Percentiles rank a stretch among this genome's conserved stretches.
Evolutionary conservation across 2,113 vertebrate species (phyloP).

Genomic region (Zapus hudsonius): DNA sequence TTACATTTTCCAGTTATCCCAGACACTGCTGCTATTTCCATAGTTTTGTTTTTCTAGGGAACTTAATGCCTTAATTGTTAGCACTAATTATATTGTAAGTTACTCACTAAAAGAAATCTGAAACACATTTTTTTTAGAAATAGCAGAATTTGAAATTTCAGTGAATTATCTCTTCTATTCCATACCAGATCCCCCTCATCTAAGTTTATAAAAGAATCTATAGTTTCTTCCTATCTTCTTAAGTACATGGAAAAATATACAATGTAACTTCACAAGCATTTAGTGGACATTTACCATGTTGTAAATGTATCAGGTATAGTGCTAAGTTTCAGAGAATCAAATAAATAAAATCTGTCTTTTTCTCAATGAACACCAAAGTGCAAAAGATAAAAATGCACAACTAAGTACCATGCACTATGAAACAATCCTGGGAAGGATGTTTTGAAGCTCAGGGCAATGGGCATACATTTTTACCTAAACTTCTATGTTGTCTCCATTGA

Average conservation of each 20-base stretch:
- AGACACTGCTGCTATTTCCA: neutral
- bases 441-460: neutral
- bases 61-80: constrained; percentile 45
- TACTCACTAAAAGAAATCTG: constrained; percentile 54
- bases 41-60: constrained; percentile 50
- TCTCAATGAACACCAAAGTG: neutral
- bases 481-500: constrained; percentile 18
- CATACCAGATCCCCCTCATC: neutral
- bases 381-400: neutral
- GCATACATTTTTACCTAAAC: neutral
- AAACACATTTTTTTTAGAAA: constrained; percentile 45
- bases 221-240: neutral
- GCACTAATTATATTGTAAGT: constrained; percentile 51
- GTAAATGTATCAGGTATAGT: neutral
- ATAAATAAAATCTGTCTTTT: constrained; percentile 12
- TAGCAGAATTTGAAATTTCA: constrained; percentile 18
- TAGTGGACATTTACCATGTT: neutral
- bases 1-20: constrained; percentile 51
- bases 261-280: neutral
- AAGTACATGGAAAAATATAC: neutral
- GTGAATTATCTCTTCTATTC: neutral
- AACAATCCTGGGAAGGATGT: neutral
- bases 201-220: constrained; percentile 16
- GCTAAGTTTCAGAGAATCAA: neutral
- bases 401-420: neutral